Conservation (phyloP, 2,113 vertebrate species). For the Calidris pygmaea region DNA sequence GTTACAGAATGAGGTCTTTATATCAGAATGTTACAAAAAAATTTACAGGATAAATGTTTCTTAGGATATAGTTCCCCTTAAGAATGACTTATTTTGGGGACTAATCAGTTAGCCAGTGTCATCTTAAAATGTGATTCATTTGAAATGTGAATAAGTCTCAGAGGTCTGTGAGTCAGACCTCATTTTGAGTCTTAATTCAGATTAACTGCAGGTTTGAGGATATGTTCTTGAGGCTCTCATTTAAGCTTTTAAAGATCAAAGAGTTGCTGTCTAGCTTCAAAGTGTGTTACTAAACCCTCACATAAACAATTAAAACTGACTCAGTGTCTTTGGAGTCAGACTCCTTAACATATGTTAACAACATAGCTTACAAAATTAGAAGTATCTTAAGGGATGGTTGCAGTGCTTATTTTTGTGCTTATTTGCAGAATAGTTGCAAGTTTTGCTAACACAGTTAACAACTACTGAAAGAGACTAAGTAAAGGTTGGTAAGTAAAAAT, state of each 20-base stretch:
- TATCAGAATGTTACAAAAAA: not conserved
- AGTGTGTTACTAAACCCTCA: constrained; percentile 13
- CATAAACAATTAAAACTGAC: constrained; percentile 19
- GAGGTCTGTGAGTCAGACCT: not conserved
- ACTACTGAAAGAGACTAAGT: not conserved
- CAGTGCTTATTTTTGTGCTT: not conserved
- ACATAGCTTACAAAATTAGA: not conserved
- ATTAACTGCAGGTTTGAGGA: constrained; percentile 25
- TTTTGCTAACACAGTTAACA: not conserved
- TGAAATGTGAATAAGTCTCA: not conserved
- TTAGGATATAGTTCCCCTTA: not conserved
- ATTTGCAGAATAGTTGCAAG: not conserved
- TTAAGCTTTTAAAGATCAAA: constrained; percentile 52
- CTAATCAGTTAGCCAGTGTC: constrained; percentile 28
- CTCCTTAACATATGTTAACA: not conserved
- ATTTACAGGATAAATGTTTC: not conserved
- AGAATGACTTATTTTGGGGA: not conserved
- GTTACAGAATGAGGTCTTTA: not conserved
- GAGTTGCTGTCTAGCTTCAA: constrained; percentile 30
- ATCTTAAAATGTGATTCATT: constrained; percentile 32
- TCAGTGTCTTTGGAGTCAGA: not conserved
- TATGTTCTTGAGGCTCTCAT: not conserved
- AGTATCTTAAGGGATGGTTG: not conserved
- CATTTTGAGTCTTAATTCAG: constrained; percentile 44
- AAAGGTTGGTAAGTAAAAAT: not conserved